These are phyloP conservation scores for Smutsia gigantea DNA, from an alignment of 2,797 vertebrate genomes.

Conservation along the genomic window DNA sequence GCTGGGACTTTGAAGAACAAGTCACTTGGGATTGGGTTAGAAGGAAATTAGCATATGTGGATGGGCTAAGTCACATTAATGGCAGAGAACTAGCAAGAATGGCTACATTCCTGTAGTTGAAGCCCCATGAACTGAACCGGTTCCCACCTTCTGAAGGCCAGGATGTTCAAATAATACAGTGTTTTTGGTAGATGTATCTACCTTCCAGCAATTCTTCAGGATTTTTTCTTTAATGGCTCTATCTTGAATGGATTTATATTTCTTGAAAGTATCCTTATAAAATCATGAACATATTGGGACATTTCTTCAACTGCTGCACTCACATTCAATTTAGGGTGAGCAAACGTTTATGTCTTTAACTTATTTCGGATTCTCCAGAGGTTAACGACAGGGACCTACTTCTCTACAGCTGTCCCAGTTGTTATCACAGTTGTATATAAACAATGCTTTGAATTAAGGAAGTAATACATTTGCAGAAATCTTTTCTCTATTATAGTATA, in stretches of 20 bases:
- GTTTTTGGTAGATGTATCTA: not conserved
- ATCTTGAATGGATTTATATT: not conserved
- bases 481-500: not conserved
- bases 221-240: not conserved
- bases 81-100: not conserved
- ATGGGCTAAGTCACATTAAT: not conserved
- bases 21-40: not conserved
- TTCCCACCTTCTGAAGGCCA: not conserved
- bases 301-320: not conserved
- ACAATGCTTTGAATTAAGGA: constrained; percentile 15
- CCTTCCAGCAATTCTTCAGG: not conserved
- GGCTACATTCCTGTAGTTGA: not conserved
- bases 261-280: not conserved
- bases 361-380: not conserved
- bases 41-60: not conserved
- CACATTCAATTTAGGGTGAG: not conserved
- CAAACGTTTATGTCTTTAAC: not conserved
- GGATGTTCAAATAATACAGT: not conserved
- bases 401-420: not conserved
- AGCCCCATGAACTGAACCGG: not conserved
- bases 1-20: not conserved
- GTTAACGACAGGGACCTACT: not conserved
- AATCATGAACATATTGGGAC: not conserved
- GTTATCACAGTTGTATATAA: not conserved
- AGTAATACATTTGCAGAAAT: constrained; percentile 1